Conservation (phyloP, 2,797 vertebrate genomes). For the Enteromius viviparus region DNA sequence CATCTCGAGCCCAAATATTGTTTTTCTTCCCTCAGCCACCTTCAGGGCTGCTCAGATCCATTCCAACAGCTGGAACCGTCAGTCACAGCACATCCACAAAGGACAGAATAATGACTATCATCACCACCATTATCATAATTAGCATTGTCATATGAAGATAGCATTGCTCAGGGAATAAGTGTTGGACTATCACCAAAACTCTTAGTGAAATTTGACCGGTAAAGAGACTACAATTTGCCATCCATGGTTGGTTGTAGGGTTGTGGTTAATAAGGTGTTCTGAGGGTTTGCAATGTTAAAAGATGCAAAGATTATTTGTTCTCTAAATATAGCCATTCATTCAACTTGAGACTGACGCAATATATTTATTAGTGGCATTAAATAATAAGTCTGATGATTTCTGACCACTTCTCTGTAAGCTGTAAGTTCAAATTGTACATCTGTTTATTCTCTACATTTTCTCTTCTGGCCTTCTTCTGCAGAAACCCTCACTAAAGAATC, state of each 20-base stretch:
- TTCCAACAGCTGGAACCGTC: conserved; percentile 21
- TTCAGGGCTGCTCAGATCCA: neutral
- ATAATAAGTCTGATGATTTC: neutral
- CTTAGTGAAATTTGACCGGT: neutral
- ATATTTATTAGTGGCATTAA: no score
- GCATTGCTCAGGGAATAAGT: neutral
- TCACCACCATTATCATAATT: conserved; percentile 30
- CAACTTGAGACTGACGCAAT: neutral
- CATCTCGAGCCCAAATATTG: neutral
- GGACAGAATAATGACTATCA: conserved; percentile 16
- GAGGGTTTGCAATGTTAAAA: neutral
- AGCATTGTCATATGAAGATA: neutral
- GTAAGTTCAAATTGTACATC: neutral
- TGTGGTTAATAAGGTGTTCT: neutral
- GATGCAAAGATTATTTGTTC: neutral
- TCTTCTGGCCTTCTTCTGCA: neutral
- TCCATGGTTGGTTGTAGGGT: neutral
- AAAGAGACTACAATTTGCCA: neutral
- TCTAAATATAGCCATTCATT: neutral
- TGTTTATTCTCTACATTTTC: neutral
- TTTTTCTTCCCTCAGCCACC: neutral
- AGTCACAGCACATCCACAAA: conserved; percentile 9
- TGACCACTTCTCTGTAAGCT: neutral
- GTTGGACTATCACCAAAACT: conserved; percentile 12
- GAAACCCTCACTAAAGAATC: neutral